Conservation (phyloP, 2,888 invertebrate species). For the Lissocephala sabroskyi region DNA sequence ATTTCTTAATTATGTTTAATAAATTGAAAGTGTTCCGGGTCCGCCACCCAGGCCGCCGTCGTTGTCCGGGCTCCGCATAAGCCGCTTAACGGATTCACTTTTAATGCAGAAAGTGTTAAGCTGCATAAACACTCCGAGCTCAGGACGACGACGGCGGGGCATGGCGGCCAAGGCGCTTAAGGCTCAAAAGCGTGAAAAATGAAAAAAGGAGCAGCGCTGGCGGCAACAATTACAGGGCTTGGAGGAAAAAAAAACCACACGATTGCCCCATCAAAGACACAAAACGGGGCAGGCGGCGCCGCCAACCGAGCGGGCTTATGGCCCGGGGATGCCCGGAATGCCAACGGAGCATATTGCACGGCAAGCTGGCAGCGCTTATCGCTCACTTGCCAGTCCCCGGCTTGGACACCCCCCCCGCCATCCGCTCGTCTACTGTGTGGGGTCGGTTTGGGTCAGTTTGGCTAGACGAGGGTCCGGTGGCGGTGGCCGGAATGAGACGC, state of each 20-base stretch:
- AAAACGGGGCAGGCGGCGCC: background rate
- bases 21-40: conserved; percentile 19
- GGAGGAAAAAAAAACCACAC: background rate
- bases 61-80: conserved; percentile 37
- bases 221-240: too few species aligned
- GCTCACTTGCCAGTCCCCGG: conserved; percentile 29
- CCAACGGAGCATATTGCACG: conserved; percentile 4
- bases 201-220: conserved; percentile 5
- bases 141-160: too few species aligned
- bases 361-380: conserved; percentile 27
- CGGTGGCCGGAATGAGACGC: too few species aligned
- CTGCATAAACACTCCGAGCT: conserved; percentile 33
- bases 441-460: background rate
- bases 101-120: conserved; percentile 49
- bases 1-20: conserved; percentile 48
- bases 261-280: background rate
- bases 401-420: too few species aligned
- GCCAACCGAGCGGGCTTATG: too few species aligned
- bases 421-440: background rate
- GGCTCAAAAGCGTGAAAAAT: conserved; percentile 41
- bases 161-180: conserved; percentile 3
- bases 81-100: conserved; percentile 47
- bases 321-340: too few species aligned
- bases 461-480: too few species aligned
- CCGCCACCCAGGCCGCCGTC: background rate